phyloP scores from a whole-genome alignment of 2,888 invertebrate genomes.

The Carterocephalus palaemon region DNA sequence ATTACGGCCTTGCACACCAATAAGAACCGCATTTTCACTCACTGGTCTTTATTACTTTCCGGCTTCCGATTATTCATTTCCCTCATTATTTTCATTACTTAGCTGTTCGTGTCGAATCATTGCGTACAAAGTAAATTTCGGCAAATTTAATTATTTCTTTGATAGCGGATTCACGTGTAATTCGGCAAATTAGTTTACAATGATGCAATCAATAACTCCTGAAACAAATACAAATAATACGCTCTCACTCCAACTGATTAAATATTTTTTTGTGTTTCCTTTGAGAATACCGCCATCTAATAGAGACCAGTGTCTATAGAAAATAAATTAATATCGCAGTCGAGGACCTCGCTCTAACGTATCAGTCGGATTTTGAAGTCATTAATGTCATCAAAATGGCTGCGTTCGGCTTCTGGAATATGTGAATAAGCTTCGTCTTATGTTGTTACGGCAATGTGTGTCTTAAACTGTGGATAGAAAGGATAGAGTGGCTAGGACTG shows the following conservation, averaged over 20 bases:
- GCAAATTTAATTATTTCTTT: conserved; percentile 11
- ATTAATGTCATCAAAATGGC: conserved; percentile 72
- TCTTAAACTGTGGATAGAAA: conserved; percentile 13
- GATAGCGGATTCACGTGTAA: conserved; percentile 3
- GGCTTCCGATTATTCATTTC: conserved; percentile 32
- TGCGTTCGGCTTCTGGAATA: conserved; percentile 59
- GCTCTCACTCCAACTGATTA: conserved; percentile 55
- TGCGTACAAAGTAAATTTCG: conserved; percentile 9
- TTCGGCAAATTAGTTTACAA: conserved; percentile 17
- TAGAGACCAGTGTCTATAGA: conserved; percentile 45
- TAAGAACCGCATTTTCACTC: conserved; percentile 31
- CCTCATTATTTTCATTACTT: conserved; percentile 26
- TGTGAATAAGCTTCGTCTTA: conserved; percentile 3
- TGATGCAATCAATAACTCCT: conserved; percentile 2
- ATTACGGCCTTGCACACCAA: conserved; percentile 28
- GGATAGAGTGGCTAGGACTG: conserved; percentile 13
- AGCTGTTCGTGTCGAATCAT: conserved; percentile 13
- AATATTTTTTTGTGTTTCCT: conserved; percentile 49
- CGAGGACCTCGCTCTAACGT: conserved; percentile 53
- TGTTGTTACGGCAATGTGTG: conserved; percentile 10
- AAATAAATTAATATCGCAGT: conserved; percentile 56
- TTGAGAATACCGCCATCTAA: conserved; percentile 66
- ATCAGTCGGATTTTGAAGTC: conserved; percentile 58
- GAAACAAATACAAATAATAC: conserved; percentile 9
- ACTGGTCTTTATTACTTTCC: conserved; percentile 31